Evolutionary conservation across 2,797 vertebrate species (phyloP).

Genomic region (Octomys mimax): DNA sequence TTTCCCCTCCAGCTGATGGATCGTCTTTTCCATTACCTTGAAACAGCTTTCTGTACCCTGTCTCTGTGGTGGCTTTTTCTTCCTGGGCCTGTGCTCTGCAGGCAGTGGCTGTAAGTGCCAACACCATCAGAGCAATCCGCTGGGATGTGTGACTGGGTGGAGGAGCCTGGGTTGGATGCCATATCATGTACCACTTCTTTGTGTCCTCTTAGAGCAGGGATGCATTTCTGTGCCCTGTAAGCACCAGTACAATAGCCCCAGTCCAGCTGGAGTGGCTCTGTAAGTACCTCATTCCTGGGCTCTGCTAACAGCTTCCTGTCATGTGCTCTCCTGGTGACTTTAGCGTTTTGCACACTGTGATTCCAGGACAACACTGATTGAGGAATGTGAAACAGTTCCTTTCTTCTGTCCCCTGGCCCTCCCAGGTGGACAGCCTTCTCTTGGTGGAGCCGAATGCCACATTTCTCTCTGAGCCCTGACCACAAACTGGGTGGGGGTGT

Average conservation of each 20-base stretch:
- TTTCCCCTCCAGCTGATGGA: constrained; percentile 59
- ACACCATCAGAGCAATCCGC: neutral
- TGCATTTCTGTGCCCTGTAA: neutral
- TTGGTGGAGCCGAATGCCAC: constrained; percentile 41
- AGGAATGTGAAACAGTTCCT: neutral
- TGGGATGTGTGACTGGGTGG: neutral
- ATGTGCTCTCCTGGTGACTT: neutral
- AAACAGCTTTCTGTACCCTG: constrained; percentile 43
- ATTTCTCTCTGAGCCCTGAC: neutral
- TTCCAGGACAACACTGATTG: neutral
- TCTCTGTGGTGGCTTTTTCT: neutral
- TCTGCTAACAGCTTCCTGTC: neutral
- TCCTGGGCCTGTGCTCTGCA: neutral
- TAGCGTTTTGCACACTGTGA: neutral
- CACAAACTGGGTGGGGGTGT: neutral
- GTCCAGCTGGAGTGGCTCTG: neutral
- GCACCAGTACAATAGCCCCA: neutral
- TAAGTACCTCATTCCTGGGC: neutral
- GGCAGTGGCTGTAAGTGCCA: neutral
- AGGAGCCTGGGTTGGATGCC: neutral
- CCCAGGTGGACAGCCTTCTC: neutral
- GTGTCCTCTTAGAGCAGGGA: neutral
- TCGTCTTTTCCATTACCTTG: constrained; percentile 65
- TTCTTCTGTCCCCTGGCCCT: constrained; percentile 1
- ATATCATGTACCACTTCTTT: neutral